Percentiles rank a stretch among this genome's conserved stretches.
phyloP scores from a whole-genome alignment of 2,797 vertebrate species.

The Lepus townsendii region DNA sequence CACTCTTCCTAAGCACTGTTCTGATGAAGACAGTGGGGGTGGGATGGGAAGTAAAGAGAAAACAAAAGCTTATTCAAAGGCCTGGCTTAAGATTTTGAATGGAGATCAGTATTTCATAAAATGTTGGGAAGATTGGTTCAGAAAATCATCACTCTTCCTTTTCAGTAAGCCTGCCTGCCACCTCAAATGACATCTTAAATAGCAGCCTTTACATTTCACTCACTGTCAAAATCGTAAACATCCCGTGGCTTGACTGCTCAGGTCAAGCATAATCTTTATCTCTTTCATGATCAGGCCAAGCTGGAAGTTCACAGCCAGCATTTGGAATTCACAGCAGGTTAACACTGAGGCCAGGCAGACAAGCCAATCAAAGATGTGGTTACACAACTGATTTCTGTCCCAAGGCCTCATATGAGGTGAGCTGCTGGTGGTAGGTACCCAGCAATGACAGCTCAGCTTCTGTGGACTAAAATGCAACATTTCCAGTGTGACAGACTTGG shows the following conservation, averaged over 20 bases:
- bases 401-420: conserved; percentile 20
- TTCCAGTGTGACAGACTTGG: conserved; percentile 55
- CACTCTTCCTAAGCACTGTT: conserved; percentile 22
- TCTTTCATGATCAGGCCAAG: neutral
- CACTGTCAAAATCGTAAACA: conserved; percentile 34
- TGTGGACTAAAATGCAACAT: neutral
- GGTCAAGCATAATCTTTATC: conserved; percentile 17
- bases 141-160: conserved; percentile 60
- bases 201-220: conserved; percentile 61
- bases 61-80: conserved; percentile 32
- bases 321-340: conserved; percentile 24
- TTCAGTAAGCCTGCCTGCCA: neutral
- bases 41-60: neutral
- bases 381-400: conserved; percentile 45
- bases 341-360: conserved; percentile 51
- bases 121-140: conserved; percentile 14
- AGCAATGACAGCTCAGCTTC: neutral
- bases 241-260: neutral
- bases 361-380: conserved; percentile 25
- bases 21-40: neutral
- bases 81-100: conserved; percentile 42
- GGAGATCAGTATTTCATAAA: conserved; percentile 55
- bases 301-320: neutral
- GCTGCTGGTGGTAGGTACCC: neutral
- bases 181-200: conserved; percentile 30